phyloP scores from a whole-genome alignment of 2,888 invertebrate genomes.

The Xestobium rufovillosum region DNA sequence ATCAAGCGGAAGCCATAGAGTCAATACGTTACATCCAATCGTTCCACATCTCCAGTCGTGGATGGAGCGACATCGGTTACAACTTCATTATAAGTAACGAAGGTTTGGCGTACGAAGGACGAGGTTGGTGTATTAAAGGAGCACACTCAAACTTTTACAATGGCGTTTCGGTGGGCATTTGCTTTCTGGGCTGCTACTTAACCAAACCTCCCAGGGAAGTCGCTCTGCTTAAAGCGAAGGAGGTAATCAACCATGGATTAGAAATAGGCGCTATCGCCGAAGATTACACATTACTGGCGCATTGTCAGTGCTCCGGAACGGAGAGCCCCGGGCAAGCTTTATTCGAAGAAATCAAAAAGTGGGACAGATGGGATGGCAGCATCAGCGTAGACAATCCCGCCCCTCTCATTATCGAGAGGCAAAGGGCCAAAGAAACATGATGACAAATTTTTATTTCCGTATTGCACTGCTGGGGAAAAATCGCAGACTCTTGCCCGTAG shows the following conservation, averaged over 20 bases:
- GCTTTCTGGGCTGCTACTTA: conserved; percentile 49
- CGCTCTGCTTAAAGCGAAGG: conserved; percentile 43
- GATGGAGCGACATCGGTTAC: conserved; percentile 48
- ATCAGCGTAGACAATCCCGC: conserved; percentile 6
- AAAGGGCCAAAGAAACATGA: no score
- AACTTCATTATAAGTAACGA: conserved; percentile 53
- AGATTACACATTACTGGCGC: conserved; percentile 46
- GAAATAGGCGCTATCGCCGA: conserved; percentile 42
- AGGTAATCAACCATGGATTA: conserved; percentile 44
- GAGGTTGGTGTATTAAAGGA: conserved; percentile 50
- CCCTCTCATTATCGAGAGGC: not conserved
- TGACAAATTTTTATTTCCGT: no score
- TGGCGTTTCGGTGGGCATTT: conserved; percentile 44
- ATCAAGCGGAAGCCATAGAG: conserved; percentile 43
- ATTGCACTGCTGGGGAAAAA: not conserved
- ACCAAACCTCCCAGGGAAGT: conserved; percentile 40
- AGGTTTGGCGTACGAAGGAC: conserved; percentile 50
- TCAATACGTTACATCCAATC: conserved; percentile 46
- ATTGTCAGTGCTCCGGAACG: conserved; percentile 46
- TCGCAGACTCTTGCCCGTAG: not conserved
- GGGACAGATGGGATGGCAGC: conserved; percentile 44
- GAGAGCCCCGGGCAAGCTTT: conserved; percentile 49
- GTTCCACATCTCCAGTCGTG: conserved; percentile 47
- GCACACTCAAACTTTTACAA: conserved; percentile 50
- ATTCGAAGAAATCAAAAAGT: conserved; percentile 47